phyloP scores from a whole-genome alignment of 2,888 invertebrate species.

The Chaetoderma sp. region DNA sequence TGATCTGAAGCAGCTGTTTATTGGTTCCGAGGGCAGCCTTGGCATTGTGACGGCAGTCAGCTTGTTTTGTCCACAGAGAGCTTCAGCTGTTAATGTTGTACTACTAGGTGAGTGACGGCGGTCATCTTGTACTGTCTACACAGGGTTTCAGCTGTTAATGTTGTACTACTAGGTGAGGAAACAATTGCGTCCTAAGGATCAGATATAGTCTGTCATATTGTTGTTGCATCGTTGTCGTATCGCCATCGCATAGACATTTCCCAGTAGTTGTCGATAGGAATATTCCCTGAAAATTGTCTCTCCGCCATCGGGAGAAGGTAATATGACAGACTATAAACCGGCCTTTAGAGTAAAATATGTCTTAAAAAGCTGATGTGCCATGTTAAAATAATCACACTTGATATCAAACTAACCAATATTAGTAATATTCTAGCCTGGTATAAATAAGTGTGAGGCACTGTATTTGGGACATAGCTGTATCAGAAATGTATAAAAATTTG shows the following conservation, averaged over 20 bases:
- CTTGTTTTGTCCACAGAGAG: constrained; percentile 88
- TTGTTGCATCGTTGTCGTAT: background rate
- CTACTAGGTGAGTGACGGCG: constrained; percentile 89
- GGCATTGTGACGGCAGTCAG: constrained; percentile 94
- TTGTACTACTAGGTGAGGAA: constrained; percentile 86
- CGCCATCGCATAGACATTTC: background rate
- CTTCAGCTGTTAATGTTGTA: constrained; percentile 86
- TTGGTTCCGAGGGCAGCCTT: constrained; percentile 97
- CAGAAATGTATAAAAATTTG: no score
- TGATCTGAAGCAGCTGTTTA: constrained; percentile 95
- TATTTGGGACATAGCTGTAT: no score
- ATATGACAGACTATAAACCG: no score
- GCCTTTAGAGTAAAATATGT: no score
- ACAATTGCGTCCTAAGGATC: background rate
- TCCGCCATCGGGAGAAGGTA: background rate
- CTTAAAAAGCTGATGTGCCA: no score
- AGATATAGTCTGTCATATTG: background rate
- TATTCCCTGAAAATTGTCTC: background rate
- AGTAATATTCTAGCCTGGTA: no score
- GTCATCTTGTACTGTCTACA: constrained; percentile 91
- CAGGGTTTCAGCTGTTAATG: constrained; percentile 82
- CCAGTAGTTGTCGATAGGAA: no score
- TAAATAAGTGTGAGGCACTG: no score
- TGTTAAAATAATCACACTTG: no score
- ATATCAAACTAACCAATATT: no score